phyloP scores from a whole-genome alignment of 2,797 vertebrate species.

The Thaleichthys pacificus region DNA sequence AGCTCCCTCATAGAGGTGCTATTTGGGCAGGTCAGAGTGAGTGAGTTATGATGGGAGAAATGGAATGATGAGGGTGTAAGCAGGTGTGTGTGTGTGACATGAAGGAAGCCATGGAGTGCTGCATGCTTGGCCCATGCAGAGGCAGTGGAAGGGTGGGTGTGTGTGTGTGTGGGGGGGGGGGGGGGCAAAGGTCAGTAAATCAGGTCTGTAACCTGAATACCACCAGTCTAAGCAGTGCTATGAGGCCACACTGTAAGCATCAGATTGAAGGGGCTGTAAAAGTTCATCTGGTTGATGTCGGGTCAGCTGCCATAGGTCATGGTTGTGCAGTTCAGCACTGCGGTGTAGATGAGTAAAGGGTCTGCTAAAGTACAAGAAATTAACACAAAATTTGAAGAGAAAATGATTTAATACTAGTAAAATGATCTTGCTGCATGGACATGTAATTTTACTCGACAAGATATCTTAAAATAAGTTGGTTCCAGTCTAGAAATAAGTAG shows the following conservation, averaged over 20 bases:
- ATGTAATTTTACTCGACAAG: too few relatives aligned
- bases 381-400: too few relatives aligned
- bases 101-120: not conserved
- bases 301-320: too few relatives aligned
- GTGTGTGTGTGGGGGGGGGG: not conserved
- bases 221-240: not conserved
- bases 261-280: not conserved
- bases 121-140: slow-evolving; percentile 3
- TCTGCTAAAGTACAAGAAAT: too few relatives aligned
- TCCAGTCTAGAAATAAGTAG: too few relatives aligned
- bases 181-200: not conserved
- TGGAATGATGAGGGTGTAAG: not conserved
- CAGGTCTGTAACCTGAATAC: not conserved
- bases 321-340: too few relatives aligned
- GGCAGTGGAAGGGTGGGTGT: not conserved
- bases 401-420: too few relatives aligned
- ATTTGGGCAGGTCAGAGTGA: not conserved
- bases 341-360: too few relatives aligned
- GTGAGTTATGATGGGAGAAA: too few relatives aligned
- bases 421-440: too few relatives aligned
- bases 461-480: too few relatives aligned
- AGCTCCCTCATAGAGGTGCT: not conserved
- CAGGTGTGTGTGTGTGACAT: not conserved
- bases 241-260: not conserved
- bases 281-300: not conserved